Base-by-base conservation (phyloP, 2,113 vertebrate genomes). In the Brachyhypopomus gauderio region DNA sequence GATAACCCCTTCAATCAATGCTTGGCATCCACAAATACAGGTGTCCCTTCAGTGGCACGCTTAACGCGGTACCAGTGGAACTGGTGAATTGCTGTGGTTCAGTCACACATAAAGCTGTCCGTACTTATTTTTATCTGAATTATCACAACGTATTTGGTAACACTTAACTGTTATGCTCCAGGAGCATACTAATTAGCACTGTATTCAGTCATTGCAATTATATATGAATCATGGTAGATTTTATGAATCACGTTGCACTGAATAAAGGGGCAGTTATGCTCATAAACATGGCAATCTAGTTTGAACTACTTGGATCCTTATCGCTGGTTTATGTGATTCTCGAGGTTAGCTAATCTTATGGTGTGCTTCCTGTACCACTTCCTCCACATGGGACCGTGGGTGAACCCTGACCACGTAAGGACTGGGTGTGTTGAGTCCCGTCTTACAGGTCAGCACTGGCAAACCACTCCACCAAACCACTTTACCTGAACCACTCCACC, bases 281-380 rank as follows among this genome's bases (percentile, higher is more conserved):
- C 12, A 79, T 64, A 45, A 82, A 78, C 38, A 45, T 56, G n/a
- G 45, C 14, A 17, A 45, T 66, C n/a, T 27, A 17, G 9, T 77
- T 66, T 23, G 9, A 20, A 77, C 36, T 48, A 72, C 69, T 84
- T 63, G 59, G 27, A 17, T 70, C 27, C 77, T 89, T 89, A 86
- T 89, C 77, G 72, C 4, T 52, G 55, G 38, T 45, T 48, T 73
- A 73, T 30, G 23, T 56, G 12, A 14, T 11, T 34, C 25, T 80
- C 84, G 85, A 88, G 80, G 86, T 88, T 77, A 78, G 84, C 12
- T 48, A 19, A 63, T 73, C 27, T 11, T 66, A 88, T 84, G 78
- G 88, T 71, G 67, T 36, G 78, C 41, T 79, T 85, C 74, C 63
- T 27, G 69, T 78, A 52, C 45, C 36, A 23, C 63, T 77, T 12